phyloP scores from a whole-genome alignment of 2,888 invertebrate species.

The Brachypalpus laphriformis region DNA sequence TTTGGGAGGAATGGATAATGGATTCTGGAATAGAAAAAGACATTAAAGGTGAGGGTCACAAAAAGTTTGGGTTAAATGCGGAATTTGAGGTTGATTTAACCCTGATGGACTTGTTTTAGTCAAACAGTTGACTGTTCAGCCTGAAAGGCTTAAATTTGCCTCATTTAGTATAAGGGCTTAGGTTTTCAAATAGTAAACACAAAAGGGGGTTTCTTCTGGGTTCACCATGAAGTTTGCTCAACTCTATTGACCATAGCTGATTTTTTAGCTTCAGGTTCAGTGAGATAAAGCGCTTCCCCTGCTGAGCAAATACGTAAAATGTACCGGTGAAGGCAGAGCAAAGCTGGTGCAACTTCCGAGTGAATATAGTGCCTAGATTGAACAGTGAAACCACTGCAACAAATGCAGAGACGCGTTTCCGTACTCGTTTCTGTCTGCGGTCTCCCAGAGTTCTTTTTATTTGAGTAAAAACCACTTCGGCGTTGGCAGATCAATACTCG shows the following conservation, averaged over 20 bases:
- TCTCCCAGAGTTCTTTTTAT: no score
- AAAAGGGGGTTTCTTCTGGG: neutral
- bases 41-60: slow-evolving; percentile 31
- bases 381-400: no score
- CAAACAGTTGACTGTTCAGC: slow-evolving; percentile 35
- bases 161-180: slow-evolving; percentile 41
- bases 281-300: no score
- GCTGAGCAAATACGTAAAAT: no score
- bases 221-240: neutral
- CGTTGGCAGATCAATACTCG: no score
- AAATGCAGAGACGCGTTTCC: no score
- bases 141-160: slow-evolving; percentile 50
- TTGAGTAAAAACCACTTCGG: no score
- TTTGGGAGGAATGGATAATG: slow-evolving; percentile 61
- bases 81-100: slow-evolving; percentile 64
- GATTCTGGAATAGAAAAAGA: slow-evolving; percentile 33
- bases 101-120: slow-evolving; percentile 58
- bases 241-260: neutral
- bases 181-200: neutral
- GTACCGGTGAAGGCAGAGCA: no score
- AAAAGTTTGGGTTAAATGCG: slow-evolving; percentile 34
- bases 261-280: no score
- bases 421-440: no score
- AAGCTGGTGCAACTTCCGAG: no score
- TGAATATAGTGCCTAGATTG: no score